Base-by-base conservation (phyloP, 2,888 invertebrate species). In the Poecilus cupreus region DNA sequence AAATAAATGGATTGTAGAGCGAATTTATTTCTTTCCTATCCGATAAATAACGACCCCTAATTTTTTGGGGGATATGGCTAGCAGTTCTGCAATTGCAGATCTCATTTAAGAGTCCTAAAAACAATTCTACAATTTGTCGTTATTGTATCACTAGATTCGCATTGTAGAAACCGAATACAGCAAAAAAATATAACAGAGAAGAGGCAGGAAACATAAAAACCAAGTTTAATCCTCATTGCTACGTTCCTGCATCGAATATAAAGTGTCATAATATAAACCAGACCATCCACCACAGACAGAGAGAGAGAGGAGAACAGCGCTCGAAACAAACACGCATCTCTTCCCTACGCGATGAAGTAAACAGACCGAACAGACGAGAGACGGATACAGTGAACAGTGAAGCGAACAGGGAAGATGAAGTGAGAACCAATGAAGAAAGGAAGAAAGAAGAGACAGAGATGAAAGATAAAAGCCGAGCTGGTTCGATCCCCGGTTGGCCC, bases 401-500 rank as follows among this genome's bases (percentile, higher is more conserved):
- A 57, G 24, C 64, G 18, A 18, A 37, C 64, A 64, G 37, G 64
- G 64, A 68, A 68, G 37, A 72, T 26, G 72, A 24, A 43, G 43
- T 13, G 32, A 72, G 11, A 20, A 43, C 43, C 22, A 39, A 68
- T 39, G 39, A 24, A 72, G 43, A 20, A 57, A 77, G 37, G 24
- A 60, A 77, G 72, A 46, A 72, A 10, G 39, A 39, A 76, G 16
- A 54, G 20, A 82, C 57, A 72, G 46, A 74, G 57, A 75, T 37
- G 80, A 77, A 74, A 70, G 72, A 57, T 26, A 43, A 3, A 8
- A 77, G 57, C 70, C 82, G 82, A 83, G 82, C 82, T 79, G 72
- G 78, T 82, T 83, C 82, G 78, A 83, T 82, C 82, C 77, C 76
- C 46, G 76, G 46, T 72, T 70, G 82, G 74, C 64, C 46, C 60